Evolutionary conservation across 2,888 invertebrate genomes (phyloP), one percentile per base, ranked within the genome.

Genomic region (Oscheius sp.): DNA sequence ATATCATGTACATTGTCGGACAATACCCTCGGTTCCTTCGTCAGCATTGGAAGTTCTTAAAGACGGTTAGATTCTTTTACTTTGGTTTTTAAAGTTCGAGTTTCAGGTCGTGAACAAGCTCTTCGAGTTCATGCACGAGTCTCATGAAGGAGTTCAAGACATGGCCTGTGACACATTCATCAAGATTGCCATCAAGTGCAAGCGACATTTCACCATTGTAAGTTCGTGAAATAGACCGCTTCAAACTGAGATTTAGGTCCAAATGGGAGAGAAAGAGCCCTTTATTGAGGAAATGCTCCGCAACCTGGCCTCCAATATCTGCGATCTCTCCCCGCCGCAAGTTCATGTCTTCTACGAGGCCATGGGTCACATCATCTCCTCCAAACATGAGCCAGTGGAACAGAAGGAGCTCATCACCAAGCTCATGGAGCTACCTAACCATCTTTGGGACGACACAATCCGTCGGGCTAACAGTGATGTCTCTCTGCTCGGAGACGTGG

Each of bases 141-240:
- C 97, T 73, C 99, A 99, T 90, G 99, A 98, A 90, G 99, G 99
- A 87, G 99, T 99, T 42, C 83, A 87, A 74, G 99, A 99, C 89
- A 99, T 99, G 99, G 99, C 99, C 77, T 99, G 99, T 92, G 99
- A 99, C 91, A 99, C 99, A 55, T 99, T 99, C 90, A 99, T 99
- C 85, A 99, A 99, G 92, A 99, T 99, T 89, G 96, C 99, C 47
- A 92, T 96, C 87, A 99, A 99, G 91, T 99, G 99, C 91, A 93
- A 96, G 80, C 93, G 97, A 86, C 98, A 99, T 91, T 99, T 99
- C 92, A 96, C 98, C 32, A 95, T 91, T 84, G 89, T 90, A 78
- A 76, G 84, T 50, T 33, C 4, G 9, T 47, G 48, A 35, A 37
- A 21, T 21, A 21, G 21, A 21, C 21, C 21, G 21, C 21, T 21